Evolutionary conservation across 2,888 invertebrate species (phyloP).

Genomic region (Tachystola acroxantha): DNA sequence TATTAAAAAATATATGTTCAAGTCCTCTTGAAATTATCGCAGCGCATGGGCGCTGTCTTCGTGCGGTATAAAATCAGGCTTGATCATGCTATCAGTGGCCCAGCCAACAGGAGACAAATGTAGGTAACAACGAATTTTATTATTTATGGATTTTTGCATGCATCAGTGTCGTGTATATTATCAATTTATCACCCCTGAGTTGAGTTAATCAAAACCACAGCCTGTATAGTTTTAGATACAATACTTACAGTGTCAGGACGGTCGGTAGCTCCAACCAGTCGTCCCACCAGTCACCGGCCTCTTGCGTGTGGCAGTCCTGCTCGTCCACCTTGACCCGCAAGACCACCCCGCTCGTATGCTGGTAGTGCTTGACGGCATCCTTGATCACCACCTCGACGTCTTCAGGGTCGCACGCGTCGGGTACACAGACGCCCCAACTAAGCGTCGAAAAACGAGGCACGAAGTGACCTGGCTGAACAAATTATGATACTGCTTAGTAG

Average conservation of each 20-base stretch:
- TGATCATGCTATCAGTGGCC: too few species aligned
- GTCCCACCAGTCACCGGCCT: slow-evolving; percentile 54
- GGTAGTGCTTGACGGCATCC: slow-evolving; percentile 78
- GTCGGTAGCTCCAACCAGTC: slow-evolving; percentile 58
- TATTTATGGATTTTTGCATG: too few species aligned
- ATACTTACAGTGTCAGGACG: slow-evolving; percentile 59
- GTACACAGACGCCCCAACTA: slow-evolving; percentile 85
- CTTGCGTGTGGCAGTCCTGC: slow-evolving; percentile 78
- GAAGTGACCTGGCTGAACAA: slow-evolving; percentile 84
- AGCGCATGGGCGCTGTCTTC: too few species aligned
- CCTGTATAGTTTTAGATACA: not conserved
- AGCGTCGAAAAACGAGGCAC: slow-evolving; percentile 83
- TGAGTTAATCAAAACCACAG: too few species aligned
- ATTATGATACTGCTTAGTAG: slow-evolving; percentile 39
- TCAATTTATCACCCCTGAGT: too few species aligned
- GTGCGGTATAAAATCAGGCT: too few species aligned
- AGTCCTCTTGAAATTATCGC: too few species aligned
- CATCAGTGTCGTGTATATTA: too few species aligned
- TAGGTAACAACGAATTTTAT: too few species aligned
- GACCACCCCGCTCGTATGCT: slow-evolving; percentile 77
- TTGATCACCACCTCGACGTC: slow-evolving; percentile 78
- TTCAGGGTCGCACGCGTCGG: slow-evolving; percentile 79
- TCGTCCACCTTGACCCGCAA: slow-evolving; percentile 81
- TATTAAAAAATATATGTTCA: too few species aligned
- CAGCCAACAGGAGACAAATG: too few species aligned